Percentiles rank a stretch among this genome's conserved stretches.
phyloP scores from a whole-genome alignment of 2,888 invertebrate genomes.

The Mesochorus sp. region DNA sequence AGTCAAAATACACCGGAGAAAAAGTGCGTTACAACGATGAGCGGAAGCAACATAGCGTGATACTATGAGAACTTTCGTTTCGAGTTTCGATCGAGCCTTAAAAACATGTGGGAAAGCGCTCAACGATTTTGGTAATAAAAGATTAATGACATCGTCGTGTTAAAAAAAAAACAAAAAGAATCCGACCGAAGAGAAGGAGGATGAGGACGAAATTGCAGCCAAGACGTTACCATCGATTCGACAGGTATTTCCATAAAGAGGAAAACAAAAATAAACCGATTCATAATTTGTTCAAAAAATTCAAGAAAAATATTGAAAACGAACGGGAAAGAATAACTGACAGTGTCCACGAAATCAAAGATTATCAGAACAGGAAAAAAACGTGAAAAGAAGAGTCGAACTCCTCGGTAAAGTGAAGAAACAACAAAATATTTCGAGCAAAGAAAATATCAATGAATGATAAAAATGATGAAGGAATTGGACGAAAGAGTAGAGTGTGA shows the following conservation, averaged over 20 bases:
- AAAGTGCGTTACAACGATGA: constrained; percentile 84
- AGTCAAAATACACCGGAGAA: constrained; percentile 84
- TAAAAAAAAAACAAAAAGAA: not conserved
- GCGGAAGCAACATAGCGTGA: constrained; percentile 85
- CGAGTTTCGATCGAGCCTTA: constrained; percentile 78
- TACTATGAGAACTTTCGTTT: constrained; percentile 80
- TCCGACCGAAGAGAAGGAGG: not conserved
- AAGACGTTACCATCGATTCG: too few relatives aligned
- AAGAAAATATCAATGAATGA: too few relatives aligned
- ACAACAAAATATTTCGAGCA: not conserved
- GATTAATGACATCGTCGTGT: constrained; percentile 22
- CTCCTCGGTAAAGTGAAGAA: not conserved
- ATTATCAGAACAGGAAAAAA: not conserved
- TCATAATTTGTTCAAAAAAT: too few relatives aligned
- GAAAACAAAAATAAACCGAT: too few relatives aligned
- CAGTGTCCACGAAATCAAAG: not conserved
- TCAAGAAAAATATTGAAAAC: too few relatives aligned
- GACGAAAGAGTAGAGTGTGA: too few relatives aligned
- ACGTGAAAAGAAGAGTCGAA: too few relatives aligned
- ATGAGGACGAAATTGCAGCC: too few relatives aligned
- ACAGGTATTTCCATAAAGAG: too few relatives aligned
- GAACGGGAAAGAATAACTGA: too few relatives aligned
- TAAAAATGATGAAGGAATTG: too few relatives aligned
- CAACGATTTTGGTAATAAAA: constrained; percentile 76
- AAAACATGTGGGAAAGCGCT: constrained; percentile 77